These are phyloP conservation scores for Oncorhynchus tshawytscha DNA, from an alignment of 2,113 vertebrate species.

Conservation along the genomic window DNA sequence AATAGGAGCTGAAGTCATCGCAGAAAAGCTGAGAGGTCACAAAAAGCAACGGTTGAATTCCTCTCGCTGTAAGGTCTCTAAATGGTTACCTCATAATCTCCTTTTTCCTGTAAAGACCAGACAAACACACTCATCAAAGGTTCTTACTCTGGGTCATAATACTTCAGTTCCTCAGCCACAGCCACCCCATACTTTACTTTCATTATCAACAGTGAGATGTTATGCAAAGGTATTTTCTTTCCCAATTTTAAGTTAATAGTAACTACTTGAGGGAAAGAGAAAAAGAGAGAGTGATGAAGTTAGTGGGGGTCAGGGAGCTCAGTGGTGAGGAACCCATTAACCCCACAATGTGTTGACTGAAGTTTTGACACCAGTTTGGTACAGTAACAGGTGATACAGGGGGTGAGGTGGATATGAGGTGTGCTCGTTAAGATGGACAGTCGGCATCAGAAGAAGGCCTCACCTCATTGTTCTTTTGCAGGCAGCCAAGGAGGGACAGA, in stretches of 20 bases:
- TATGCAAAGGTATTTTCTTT: too few species aligned
- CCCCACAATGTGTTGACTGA: neutral
- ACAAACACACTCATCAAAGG: slow-evolving; percentile 41
- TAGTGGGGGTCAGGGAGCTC: neutral
- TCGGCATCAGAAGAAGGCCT: slow-evolving; percentile 36
- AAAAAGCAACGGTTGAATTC: slow-evolving; percentile 63
- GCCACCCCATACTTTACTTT: too few species aligned
- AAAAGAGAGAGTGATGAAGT: neutral
- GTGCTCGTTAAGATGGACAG: slow-evolving; percentile 2
- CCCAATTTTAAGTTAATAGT: too few species aligned
- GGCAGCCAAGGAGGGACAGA: slow-evolving; percentile 45
- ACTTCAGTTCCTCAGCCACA: neutral
- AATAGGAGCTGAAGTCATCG: neutral
- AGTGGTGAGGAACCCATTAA: neutral
- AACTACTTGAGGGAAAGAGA: neutral
- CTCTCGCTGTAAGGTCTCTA: slow-evolving; percentile 69
- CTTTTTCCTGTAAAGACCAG: slow-evolving; percentile 81
- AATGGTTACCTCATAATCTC: slow-evolving; percentile 87
- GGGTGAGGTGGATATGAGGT: slow-evolving; percentile 7
- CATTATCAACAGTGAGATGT: too few species aligned
- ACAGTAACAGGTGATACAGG: slow-evolving; percentile 13
- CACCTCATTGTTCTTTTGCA: slow-evolving; percentile 63
- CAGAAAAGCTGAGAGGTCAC: slow-evolving; percentile 47
- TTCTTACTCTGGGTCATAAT: neutral
- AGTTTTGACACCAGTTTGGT: slow-evolving; percentile 6